These are phyloP conservation scores for Metellina segmentata DNA, from an alignment of 2,888 invertebrate species.

Conservation along the genomic window DNA sequence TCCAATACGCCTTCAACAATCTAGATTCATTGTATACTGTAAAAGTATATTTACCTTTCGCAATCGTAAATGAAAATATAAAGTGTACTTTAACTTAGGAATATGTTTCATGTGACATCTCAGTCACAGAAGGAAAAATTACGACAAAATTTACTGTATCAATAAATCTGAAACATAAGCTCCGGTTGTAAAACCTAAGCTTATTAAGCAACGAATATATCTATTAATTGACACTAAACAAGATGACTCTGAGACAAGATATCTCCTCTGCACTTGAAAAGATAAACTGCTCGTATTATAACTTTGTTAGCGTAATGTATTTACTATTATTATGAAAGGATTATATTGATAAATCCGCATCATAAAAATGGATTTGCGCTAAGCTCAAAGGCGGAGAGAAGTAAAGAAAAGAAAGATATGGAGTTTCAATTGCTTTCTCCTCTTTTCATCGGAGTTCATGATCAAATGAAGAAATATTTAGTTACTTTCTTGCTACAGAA, in stretches of 20 bases:
- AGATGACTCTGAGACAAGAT: not conserved
- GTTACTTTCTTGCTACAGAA: not conserved
- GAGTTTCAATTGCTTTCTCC: not conserved
- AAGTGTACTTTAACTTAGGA: too few relatives aligned
- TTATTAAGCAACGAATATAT: not conserved
- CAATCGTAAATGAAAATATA: too few relatives aligned
- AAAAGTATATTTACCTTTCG: too few relatives aligned
- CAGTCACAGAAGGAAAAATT: too few relatives aligned
- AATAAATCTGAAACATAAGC: too few relatives aligned
- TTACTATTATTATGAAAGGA: not conserved
- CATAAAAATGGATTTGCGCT: not conserved
- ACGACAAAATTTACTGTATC: too few relatives aligned
- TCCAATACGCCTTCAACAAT: too few relatives aligned
- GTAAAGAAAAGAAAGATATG: not conserved
- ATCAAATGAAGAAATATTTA: not conserved
- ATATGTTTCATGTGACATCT: too few relatives aligned
- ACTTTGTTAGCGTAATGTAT: not conserved
- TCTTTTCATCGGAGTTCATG: not conserved
- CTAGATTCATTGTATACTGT: too few relatives aligned
- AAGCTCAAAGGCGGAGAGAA: not conserved
- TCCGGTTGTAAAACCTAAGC: not conserved
- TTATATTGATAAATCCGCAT: not conserved
- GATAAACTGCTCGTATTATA: not conserved
- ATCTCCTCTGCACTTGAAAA: not conserved
- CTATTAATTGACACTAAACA: not conserved